phyloP scores from a whole-genome alignment of 2,113 vertebrate species.

The Ahaetulla prasina region DNA sequence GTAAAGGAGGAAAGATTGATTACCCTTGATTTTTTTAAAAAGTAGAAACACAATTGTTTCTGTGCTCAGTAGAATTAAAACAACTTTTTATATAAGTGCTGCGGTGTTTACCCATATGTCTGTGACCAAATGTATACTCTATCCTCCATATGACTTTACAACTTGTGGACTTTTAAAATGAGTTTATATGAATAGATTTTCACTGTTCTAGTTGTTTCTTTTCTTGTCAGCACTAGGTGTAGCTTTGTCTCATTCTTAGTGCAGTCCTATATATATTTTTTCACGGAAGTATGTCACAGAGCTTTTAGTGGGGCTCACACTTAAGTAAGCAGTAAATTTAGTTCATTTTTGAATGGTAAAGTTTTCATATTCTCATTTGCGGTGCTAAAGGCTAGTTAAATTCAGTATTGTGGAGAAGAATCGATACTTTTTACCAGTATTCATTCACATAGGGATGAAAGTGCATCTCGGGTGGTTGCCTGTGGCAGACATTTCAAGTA shows the following conservation, averaged over 20 bases:
- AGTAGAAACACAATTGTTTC: background rate
- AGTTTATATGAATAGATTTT: constrained; percentile 5
- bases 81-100: background rate
- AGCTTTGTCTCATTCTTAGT: background rate
- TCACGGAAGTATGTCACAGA: background rate
- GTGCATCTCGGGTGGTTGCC: constrained; percentile 18
- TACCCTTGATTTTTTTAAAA: constrained; percentile 8
- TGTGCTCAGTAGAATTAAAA: background rate
- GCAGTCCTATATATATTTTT: background rate
- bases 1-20: constrained; percentile 22
- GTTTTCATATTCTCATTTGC: constrained; percentile 25
- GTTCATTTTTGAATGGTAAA: constrained; percentile 33
- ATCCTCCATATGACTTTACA: background rate
- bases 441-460: background rate
- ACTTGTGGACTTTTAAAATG: constrained; percentile 7
- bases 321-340: background rate
- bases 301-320: background rate
- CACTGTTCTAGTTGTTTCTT: background rate
- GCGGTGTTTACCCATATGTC: background rate
- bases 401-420: background rate
- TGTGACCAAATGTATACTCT: background rate
- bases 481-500: constrained; percentile 20
- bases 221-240: background rate
- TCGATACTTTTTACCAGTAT: constrained; percentile 1
- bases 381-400: background rate